Percentiles rank a stretch among this genome's conserved stretches.
phyloP scores from a whole-genome alignment of 2,888 invertebrate genomes.

The Machimus rusticus region DNA sequence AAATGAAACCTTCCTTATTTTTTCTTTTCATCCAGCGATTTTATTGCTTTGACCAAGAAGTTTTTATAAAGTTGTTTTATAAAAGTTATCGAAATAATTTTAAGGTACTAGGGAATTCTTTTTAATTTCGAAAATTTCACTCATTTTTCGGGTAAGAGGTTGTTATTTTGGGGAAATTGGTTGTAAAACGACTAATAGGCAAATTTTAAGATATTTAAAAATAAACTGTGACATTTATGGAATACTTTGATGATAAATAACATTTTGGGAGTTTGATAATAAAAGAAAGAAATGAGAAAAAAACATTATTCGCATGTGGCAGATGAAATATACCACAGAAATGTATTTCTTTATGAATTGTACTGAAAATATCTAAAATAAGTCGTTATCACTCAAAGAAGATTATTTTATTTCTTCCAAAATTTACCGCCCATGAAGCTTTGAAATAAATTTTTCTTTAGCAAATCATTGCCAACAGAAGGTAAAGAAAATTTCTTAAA shows the following conservation, averaged over 20 bases:
- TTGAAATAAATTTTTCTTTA: neutral
- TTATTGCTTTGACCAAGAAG: neutral
- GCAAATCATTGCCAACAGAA: no score
- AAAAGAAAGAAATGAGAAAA: no score
- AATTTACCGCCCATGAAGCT: neutral
- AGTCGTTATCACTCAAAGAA: neutral
- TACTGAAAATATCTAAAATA: neutral
- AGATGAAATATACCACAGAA: no score
- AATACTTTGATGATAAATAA: no score
- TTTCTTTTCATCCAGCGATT: neutral
- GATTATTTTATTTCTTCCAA: neutral
- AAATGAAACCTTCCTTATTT: neutral
- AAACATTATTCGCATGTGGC: no score
- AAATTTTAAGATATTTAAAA: neutral
- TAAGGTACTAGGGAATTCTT: neutral
- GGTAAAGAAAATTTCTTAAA: neutral
- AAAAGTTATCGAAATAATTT: neutral
- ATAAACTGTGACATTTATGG: neutral
- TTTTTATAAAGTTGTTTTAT: neutral
- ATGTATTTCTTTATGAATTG: neutral
- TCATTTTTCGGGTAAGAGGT: neutral
- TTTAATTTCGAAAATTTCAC: neutral
- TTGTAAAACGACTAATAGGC: neutral
- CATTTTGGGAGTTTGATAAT: no score
- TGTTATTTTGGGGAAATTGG: neutral